Conservation (phyloP, 1,140 invertebrate species). For the Calliopsis andreniformis region DNA sequence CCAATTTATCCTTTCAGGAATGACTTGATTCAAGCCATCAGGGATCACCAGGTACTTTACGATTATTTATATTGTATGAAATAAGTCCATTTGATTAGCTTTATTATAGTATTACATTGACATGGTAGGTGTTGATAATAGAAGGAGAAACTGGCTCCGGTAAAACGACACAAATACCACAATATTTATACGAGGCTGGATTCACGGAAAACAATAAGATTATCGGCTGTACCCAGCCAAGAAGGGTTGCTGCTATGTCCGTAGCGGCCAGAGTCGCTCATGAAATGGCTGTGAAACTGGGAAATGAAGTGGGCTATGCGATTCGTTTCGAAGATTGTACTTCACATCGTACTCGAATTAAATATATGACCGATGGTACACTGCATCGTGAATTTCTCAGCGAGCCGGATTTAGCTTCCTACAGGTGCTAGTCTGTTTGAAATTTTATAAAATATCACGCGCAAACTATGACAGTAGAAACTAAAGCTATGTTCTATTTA, state of each 20-base stretch:
- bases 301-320: slow-evolving; percentile 99
- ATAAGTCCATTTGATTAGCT: slow-evolving; percentile 5
- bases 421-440: slow-evolving; percentile 81
- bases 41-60: slow-evolving; percentile 90
- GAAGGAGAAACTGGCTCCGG: slow-evolving; percentile 99
- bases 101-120: slow-evolving; percentile 14
- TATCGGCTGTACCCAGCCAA: slow-evolving; percentile 87
- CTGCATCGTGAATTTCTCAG: slow-evolving; percentile 97
- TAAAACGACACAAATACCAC: slow-evolving; percentile 99
- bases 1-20: slow-evolving; percentile 97
- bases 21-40: slow-evolving; percentile 93
- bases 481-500: slow-evolving; percentile 75
- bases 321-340: slow-evolving; percentile 99
- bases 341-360: slow-evolving; percentile 97
- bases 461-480: no score
- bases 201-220: slow-evolving; percentile 91
- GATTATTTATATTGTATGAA: slow-evolving; percentile 16
- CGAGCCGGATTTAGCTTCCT: slow-evolving; percentile 96
- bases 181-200: slow-evolving; percentile 97
- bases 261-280: slow-evolving; percentile 99
- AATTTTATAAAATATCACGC: not conserved
- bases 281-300: slow-evolving; percentile 99
- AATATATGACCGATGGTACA: slow-evolving; percentile 99
- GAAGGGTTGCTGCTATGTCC: slow-evolving; percentile 99
- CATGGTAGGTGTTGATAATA: slow-evolving; percentile 90